Evolutionary conservation across 2,797 vertebrate genomes (phyloP), one percentile per base, ranked within the genome.

Genomic region (Enteromius mattozi): DNA sequence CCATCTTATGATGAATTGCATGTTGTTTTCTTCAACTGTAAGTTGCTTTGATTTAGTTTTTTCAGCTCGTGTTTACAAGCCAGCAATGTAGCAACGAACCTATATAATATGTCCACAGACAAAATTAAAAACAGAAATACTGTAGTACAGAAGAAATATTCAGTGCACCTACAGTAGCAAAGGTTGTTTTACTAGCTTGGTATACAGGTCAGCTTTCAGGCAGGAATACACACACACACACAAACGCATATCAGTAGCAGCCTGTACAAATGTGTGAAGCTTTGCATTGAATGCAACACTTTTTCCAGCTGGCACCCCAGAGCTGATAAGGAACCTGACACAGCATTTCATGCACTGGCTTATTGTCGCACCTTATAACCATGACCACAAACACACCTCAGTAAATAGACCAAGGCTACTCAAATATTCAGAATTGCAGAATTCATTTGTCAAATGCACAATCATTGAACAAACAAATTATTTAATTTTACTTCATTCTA

Each of bases 321-420:
- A 61, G 30, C 42, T 80, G 78, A 80, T 80, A 51, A 80, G 65
- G 7, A 72, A 72, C 68, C 68, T 61, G 69, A 33, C 68, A 45
- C 51, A 47, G 10, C 37, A 72, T 45, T 45, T 72, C 40, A 59
- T n/a, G 17, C 68, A 45, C 40, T 61, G 49, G 17, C 37, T 72
- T 45, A 10, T 24, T 35, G 56, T 70, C 24, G 5, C 77, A 70
- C 37, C 4, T 9, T 47, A n/a, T 47, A 45, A 61, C 9, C 61
- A 59, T 54, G 68, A 42, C n/a, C 40, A 61, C 45, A 61, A 81
- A 80, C 78, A 3, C 21, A 42, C 5, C n/a, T 27, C 59, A 27
- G 59, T 61, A 61, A 61, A 80, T 30, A 51, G 6, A 51, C 78
- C 19, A 63, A 45, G 77, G 21, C 76, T 45, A 24, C 24, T 63